Conservation (phyloP, 2,797 vertebrate species). For the Silurus lanzhouensis region DNA sequence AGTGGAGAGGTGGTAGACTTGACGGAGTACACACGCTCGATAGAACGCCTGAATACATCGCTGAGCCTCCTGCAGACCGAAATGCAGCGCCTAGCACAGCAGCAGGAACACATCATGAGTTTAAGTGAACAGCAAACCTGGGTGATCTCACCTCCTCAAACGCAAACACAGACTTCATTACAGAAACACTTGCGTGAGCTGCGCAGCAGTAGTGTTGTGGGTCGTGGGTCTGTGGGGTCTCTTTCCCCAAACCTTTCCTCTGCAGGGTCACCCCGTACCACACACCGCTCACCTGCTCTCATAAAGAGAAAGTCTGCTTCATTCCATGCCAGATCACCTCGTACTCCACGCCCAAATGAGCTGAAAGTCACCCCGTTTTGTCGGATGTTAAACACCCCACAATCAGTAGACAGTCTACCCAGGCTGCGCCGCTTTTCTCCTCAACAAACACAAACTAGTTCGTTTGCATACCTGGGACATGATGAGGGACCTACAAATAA, state of each 20-base stretch:
- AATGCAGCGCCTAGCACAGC: constrained; percentile 94
- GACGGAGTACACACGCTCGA: constrained; percentile 91
- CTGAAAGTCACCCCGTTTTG: constrained; percentile 89
- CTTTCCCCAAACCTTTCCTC: constrained; percentile 79
- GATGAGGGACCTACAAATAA: constrained; percentile 66
- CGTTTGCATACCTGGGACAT: constrained; percentile 88
- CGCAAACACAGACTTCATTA: constrained; percentile 69
- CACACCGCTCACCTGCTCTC: constrained; percentile 83
- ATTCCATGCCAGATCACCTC: constrained; percentile 84
- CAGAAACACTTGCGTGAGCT: constrained; percentile 85
- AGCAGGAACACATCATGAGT: constrained; percentile 94
- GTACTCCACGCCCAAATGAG: constrained; percentile 89
- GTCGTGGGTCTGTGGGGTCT: constrained; percentile 77
- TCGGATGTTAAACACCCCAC: constrained; percentile 90
- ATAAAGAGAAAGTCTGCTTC: constrained; percentile 84
- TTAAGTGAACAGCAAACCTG: constrained; percentile 92
- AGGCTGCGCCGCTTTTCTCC: constrained; percentile 88
- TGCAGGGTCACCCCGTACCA: constrained; percentile 80
- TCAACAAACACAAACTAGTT: constrained; percentile 86
- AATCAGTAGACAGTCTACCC: constrained; percentile 95
- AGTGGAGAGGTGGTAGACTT: constrained; percentile 82
- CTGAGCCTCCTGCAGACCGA: constrained; percentile 91
- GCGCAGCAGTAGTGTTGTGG: constrained; percentile 78
- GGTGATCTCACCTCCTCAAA: constrained; percentile 86
- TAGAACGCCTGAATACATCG: constrained; percentile 91